Base-by-base conservation (phyloP, 1,140 invertebrate genomes). In the Apolygus lucorum region DNA sequence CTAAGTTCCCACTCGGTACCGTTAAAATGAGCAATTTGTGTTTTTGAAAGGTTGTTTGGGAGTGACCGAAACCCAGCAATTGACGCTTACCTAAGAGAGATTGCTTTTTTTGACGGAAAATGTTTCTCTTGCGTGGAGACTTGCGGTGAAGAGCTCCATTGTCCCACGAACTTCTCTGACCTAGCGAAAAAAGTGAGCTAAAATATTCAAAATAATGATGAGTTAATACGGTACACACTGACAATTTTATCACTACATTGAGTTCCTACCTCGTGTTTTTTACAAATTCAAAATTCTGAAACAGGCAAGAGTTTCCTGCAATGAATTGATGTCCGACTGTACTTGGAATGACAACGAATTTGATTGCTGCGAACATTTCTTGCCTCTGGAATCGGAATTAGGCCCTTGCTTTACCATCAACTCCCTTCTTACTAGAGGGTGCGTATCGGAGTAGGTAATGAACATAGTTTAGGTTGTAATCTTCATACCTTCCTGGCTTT, bases 281-380 rank as follows among this genome's bases (percentile, higher is more conserved):
- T n/a, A n/a, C n/a, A n/a, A n/a, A n/a, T n/a, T n/a, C n/a, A n/a
- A n/a, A n/a, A 42, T 42, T 1, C 4, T 17, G 52, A 66, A 72
- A 0, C 29, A 84, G 77, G 83, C 83, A 72, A 81, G 84, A 70
- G 81, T 80, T 65, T 72, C 78, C 73, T 88, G 83, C 79, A 78
- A 78, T 68, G 78, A 83, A 63, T 74, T 88, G 25, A 79, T 88
- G 52, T 72, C 77, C 1, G 79, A 78, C 34, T 89, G 87, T 73
- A 82, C 76, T 69, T 89, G 87, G 83, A 85, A 85, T 63, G 80
- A 79, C 28, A 74, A 80, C 68, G 72, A 77, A 4, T 86, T 89
- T 73, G 80, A 87, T 72, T 89, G 88, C 74, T 89, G 88, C 74
- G 80, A 84, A 67, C 75, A 85, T 71, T 88, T 89, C 75, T 75